Percentiles rank a stretch among this genome's conserved stretches.
Evolutionary conservation across 2,888 invertebrate species (phyloP).

Genomic region (Dione vanillae): DNA sequence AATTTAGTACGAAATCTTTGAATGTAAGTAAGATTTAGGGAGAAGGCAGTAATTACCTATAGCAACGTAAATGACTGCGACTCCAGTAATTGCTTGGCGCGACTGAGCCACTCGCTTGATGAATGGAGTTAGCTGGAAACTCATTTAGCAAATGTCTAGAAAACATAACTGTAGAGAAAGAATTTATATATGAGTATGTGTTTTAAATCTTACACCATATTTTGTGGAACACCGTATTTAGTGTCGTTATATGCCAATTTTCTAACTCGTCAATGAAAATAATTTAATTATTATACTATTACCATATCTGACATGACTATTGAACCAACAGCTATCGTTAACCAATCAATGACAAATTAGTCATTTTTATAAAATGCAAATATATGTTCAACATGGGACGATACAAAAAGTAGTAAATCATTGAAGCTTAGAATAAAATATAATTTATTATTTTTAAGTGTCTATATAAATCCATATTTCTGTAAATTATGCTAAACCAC

Average conservation of each 20-base stretch:
- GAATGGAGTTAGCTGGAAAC: slow-evolving; percentile 42
- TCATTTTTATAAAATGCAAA: too few species aligned
- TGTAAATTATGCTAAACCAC: slow-evolving; percentile 37
- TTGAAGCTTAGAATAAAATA: slow-evolving; percentile 9
- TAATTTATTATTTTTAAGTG: slow-evolving; percentile 12
- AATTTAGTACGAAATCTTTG: slow-evolving; percentile 24
- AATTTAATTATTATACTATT: too few species aligned
- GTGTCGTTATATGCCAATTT: too few species aligned
- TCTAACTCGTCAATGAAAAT: too few species aligned
- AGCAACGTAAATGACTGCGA: slow-evolving; percentile 26
- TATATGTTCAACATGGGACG: too few species aligned
- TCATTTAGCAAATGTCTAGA: slow-evolving; percentile 34
- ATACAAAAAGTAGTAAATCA: slow-evolving; percentile 3
- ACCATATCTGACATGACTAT: too few species aligned
- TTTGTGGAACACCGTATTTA: too few species aligned
- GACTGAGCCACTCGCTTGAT: slow-evolving; percentile 46
- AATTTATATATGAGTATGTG: too few species aligned
- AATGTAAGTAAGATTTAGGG: slow-evolving; percentile 25
- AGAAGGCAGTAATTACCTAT: slow-evolving; percentile 24
- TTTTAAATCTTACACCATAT: too few species aligned
- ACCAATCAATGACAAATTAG: too few species aligned
- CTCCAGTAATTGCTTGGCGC: slow-evolving; percentile 35
- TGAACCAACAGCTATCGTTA: too few species aligned
- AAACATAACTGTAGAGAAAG: slow-evolving; percentile 10
- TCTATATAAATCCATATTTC: slow-evolving; percentile 30